These are phyloP conservation scores for Hippoglossus hippoglossus DNA, from an alignment of 2,797 vertebrate genomes.

Conservation along the genomic window DNA sequence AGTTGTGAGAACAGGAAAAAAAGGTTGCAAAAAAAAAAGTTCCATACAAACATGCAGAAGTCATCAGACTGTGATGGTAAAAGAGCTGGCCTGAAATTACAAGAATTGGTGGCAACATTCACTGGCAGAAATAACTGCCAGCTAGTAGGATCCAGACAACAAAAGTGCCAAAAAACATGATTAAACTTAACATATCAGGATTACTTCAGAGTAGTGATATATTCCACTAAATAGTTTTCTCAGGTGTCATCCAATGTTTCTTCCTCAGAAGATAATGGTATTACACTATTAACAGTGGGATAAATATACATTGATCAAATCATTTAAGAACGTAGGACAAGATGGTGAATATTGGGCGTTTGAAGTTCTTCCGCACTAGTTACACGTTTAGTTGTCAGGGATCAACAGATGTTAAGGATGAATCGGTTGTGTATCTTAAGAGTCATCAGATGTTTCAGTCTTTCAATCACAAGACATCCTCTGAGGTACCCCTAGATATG, in stretches of 20 bases:
- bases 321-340: too few relatives aligned
- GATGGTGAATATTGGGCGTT: too few relatives aligned
- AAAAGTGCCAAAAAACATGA: background rate
- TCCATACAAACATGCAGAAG: constrained; percentile 58
- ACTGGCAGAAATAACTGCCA: background rate
- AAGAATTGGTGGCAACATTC: background rate
- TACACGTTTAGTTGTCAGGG: too few relatives aligned
- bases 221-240: background rate
- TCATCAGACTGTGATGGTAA: background rate
- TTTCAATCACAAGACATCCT: too few relatives aligned
- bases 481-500: too few relatives aligned
- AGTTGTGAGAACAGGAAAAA: constrained; percentile 70
- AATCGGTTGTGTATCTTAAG: too few relatives aligned
- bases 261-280: background rate
- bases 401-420: too few relatives aligned
- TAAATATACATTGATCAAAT: too few relatives aligned
- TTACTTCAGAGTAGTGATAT: background rate
- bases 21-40: constrained; percentile 59
- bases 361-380: too few relatives aligned
- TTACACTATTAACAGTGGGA: too few relatives aligned
- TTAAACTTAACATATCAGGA: background rate
- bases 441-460: too few relatives aligned
- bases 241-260: background rate
- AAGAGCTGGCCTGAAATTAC: constrained; percentile 4
- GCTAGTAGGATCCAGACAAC: background rate